phyloP scores from a whole-genome alignment of 2,797 vertebrate species.

The Gallinago stenura region DNA sequence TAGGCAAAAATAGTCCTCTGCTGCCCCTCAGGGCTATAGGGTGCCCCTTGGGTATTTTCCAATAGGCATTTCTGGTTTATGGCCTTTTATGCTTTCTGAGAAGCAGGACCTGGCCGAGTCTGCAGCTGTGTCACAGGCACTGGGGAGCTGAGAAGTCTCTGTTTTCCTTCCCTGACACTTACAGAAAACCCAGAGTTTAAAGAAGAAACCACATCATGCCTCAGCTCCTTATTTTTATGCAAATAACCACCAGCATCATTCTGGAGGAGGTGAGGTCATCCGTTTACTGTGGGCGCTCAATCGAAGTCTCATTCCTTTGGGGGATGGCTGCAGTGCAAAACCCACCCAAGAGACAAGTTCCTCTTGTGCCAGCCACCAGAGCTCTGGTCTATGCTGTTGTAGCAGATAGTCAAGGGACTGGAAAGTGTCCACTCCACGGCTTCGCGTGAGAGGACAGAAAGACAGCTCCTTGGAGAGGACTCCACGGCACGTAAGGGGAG shows the following conservation, averaged over 20 bases:
- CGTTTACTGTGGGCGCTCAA: background rate
- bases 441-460: background rate
- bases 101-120: background rate
- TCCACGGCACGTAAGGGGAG: fast-evolving
- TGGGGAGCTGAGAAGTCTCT: background rate
- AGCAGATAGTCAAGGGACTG: background rate
- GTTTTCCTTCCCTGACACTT: background rate
- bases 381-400: background rate
- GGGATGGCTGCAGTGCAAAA: background rate
- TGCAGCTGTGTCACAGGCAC: fast-evolving
- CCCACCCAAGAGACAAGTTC: background rate
- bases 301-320: background rate
- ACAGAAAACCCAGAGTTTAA: background rate
- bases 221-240: background rate
- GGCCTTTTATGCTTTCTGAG: background rate
- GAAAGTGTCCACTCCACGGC: background rate
- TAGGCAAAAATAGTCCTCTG: background rate
- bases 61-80: background rate
- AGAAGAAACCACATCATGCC: background rate
- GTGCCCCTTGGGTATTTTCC: background rate
- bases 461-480: background rate
- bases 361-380: background rate
- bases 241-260: background rate
- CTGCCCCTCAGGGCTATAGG: background rate
- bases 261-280: background rate